Base-by-base conservation (phyloP, 2,113 vertebrate genomes). In the Camelus dromedarius region DNA sequence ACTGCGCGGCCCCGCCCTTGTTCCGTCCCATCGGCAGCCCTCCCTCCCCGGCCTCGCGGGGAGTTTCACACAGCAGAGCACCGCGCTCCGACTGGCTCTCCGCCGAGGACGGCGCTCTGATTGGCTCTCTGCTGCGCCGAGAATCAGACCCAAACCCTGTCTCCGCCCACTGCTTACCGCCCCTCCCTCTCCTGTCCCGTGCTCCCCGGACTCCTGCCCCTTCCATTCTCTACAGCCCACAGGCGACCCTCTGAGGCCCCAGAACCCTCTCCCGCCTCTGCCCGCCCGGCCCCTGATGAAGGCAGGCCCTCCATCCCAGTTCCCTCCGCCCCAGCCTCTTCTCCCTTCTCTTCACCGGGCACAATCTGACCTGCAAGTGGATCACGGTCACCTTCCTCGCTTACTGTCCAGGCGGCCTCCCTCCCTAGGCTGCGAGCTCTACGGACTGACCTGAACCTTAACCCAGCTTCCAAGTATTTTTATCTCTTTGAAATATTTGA, bases 1-100 rank as follows among this genome's bases (percentile, higher is more conserved):
- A 2, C 2, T 16, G 1, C 11, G 5, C 52, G 6, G 28, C 8
- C 3, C 8, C 19, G 5, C 10, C 0, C n/a, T 69, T 22, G 64
- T 14, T 6, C 60, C 54, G 4, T 16, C 15, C 28, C 28, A 42
- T 42, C 38, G 4, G 38, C 38, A 42, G 5, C 38, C 38, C 3
- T 16, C 15, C 28, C 28, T 30, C 28, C 14, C 18, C 26, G 26
- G 26, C 62, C 73, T 90, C 28, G 15, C 20, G 15, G 11, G 66
- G 18, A 50, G 38, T 56, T 93, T 72, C 12, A 60, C 86, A 77
- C 5, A 64, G 50, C n/a, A 56, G 69, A 24, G 38, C 4, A 42
- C 38, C 38, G 38, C 38, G 38, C 38, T 42, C 38, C 4, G 38
- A 42, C 4, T 42, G 38, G 38, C 38, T 38, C 38, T 38, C 38